Evolutionary conservation across 2,888 invertebrate species (phyloP), one percentile per base, ranked within the genome.

Genomic region (Dichetophora obliterata): DNA sequence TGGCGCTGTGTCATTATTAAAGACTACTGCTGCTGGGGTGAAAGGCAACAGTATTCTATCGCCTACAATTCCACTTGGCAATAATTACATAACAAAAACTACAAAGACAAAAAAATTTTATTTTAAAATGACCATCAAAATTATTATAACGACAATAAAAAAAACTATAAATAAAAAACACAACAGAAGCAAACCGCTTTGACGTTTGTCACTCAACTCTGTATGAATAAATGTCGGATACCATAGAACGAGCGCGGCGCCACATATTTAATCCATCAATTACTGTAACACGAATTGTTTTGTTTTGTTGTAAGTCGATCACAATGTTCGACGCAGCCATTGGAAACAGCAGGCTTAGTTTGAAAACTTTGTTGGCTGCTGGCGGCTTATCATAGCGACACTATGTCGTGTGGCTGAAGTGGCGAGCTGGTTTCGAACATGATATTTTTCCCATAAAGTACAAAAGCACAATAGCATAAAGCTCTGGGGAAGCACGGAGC

Each of bases 251-350:
- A 70, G 77, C 79, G 79, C 83, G 86, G 87, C 86, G 87, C 87
- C 87, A 84, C 81, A 81, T 78, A 71, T 71, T 79, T 76, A 86
- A 86, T 86, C 86, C 86, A 86, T 87, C 86, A 86, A 86, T 87
- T 87, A 86, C 80, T 83, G 82, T 80, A 83, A 82, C 82, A 83
- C 83, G 85, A 86, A 86, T 85, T 86, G 84, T 82, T 59, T 85
- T 86, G 84, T 82, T 59, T 72, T 83, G 81, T 83, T 83, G 85
- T 85, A 84, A 85, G 83, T 82, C 82, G 83, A 54, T 22, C 59
- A 34, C 72, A 59, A 48, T 43, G 59, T 24, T 61, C 48, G 48
- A 43, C 61, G 24, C 72, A 34, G 71, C 43, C 70, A 54, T 31
- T 70, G 63, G 74, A 50, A 73, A 37, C 65, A 73, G 63, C 52